Evolutionary conservation across 2,797 vertebrate genomes (phyloP), one percentile per base, ranked within the genome.

Genomic region (Hippopotamyrus pictus): DNA sequence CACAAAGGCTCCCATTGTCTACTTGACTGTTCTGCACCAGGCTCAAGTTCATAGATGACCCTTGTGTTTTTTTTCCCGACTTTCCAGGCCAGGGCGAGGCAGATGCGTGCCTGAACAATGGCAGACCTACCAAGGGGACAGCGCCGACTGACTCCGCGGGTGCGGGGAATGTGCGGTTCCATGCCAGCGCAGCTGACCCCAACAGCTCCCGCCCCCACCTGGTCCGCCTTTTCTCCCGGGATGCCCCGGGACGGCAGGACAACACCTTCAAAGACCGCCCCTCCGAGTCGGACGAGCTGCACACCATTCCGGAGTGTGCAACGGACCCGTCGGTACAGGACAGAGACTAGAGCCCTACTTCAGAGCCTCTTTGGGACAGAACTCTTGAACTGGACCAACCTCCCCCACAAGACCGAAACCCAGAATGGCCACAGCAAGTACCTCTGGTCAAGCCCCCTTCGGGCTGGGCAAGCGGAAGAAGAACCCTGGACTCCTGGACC

Each of bases 251-350:
- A 87, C 96, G 99, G 91, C 97, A 99, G 95, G 99, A 99, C 97
- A 99, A 99, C 98, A 99, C 99, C 98, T 99, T 99, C 98, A 99
- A 99, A 99, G 98, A 99, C 91, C 97, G 99, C 95, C 97, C 99
- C 93, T 99, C 98, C 0, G 98, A 99, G 95, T 99, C 99, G 87
- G 99, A 99, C 91, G 99, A 99, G 96, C 96, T 99, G 92, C 98
- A 99, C 97, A 98, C 98, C 97, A 99, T 99, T 96, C 97, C 96
- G 89, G 99, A 99, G 93, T 97, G 96, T 93, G 95, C 96, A 95
- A 93, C 96, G 91, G 96, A 96, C 92, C 96, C 97, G 90, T 96
- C 97, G 95, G 97, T 98, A 91, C 96, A 98, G 93, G 97, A 99
- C 94, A 90, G 94, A 95, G 98, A 98, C 88, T 97, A 96, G 94